A percentile compares a stretch with the other conserved stretches of the same genome.
Evolutionary conservation across 2,888 invertebrate species (phyloP).

Genomic region (Drosophila trichaetosa): DNA sequence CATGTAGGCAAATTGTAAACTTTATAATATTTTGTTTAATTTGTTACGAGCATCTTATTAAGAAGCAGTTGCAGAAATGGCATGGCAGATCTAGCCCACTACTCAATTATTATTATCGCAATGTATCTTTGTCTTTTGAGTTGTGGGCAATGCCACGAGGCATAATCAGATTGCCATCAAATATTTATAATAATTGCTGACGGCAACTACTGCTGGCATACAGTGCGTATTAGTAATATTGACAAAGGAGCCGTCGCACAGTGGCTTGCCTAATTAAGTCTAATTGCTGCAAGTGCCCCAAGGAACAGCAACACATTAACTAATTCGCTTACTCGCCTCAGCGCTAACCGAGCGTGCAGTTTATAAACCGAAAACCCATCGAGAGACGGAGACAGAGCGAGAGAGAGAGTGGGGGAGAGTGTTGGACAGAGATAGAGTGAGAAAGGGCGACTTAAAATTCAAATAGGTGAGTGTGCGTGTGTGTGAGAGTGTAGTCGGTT

Average conservation of each 20-base stretch:
- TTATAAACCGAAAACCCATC: neutral
- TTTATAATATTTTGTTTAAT: neutral
- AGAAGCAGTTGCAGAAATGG: neutral
- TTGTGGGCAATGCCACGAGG: neutral
- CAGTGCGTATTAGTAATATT: constrained; percentile 43
- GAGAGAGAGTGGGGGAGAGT: neutral
- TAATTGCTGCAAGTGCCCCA: constrained; percentile 54
- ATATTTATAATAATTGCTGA: constrained; percentile 48
- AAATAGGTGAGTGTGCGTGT: neutral
- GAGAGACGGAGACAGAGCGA: too few species aligned
- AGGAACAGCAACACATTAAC: constrained; percentile 50
- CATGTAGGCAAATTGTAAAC: neutral
- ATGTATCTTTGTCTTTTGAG: constrained; percentile 2
- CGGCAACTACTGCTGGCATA: constrained; percentile 25
- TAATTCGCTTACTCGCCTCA: constrained; percentile 44
- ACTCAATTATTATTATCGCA: constrained; percentile 1
- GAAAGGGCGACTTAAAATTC: neutral
- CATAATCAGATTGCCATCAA: constrained; percentile 22
- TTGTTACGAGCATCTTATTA: neutral
- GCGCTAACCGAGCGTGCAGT: constrained; percentile 3
- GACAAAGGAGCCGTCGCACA: constrained; percentile 34
- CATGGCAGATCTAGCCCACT: neutral
- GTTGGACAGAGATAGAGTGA: neutral
- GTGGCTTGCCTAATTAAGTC: constrained; percentile 57
- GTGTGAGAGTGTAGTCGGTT: neutral